Base-by-base conservation (phyloP, 2,113 vertebrate genomes). In the Rhynchomys soricoides region DNA sequence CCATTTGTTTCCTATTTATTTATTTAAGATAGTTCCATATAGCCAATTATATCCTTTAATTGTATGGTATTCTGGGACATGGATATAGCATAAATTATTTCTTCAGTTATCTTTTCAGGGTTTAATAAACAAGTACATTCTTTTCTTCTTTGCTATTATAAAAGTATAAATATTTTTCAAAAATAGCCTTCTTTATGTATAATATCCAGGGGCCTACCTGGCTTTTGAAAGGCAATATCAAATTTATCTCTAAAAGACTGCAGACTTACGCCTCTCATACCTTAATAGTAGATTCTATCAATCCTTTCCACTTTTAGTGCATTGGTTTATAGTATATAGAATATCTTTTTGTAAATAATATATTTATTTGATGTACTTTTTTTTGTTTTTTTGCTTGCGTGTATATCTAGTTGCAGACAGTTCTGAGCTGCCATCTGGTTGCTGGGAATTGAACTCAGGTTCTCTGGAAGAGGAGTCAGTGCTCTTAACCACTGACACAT, bases 81-180 rank as follows among this genome's bases (percentile, higher is more conserved):
- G 77, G 9, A 79, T 79, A 85, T 57, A 79, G 17, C 17, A 45
- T 88, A 66, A 68, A 73, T 81, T 82, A 40, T 57, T 77, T 94
- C 34, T 93, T 17, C 5, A 34, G 55, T 90, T 95, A 48, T 31
- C 74, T 48, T 75, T 48, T 77, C 59, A 90, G 59, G 50, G 4
- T 66, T 73, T 8, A 91, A n/a, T 43, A 74, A 95, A n/a, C 37
- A 90, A n/a, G 94, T 88, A 21, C 1, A 29, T 40, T 88, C 11
- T 75, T 75, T 75, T 48, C 22, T 86, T 82, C 57, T 55, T 81
- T 81, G 77, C 70, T 71, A 22, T 87, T 89, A 59, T 16, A 90
- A 16, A 90, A 88, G 37, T 75, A 74, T 15, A 92, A 40, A 92
- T 94, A 48, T 81, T 68, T 71, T 86, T 57, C 66, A 88, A 89